Conservation (phyloP, 2,113 vertebrate species). For the Amazona guildingii region DNA sequence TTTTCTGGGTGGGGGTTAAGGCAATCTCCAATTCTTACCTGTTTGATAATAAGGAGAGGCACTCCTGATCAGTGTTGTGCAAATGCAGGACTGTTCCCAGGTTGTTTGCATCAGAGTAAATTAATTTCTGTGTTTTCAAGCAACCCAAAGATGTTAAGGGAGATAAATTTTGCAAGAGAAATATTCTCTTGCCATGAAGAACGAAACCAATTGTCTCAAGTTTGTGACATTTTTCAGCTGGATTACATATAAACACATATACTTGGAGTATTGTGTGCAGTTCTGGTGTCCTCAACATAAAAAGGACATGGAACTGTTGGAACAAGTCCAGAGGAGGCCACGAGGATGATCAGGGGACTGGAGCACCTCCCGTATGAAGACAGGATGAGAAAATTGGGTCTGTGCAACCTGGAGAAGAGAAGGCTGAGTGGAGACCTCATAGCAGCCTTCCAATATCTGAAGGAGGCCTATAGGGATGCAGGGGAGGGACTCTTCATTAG, state of each 20-base stretch:
- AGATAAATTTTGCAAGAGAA: not conserved
- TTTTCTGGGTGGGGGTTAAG: not conserved
- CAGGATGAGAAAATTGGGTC: too few species aligned
- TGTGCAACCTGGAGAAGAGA: too few species aligned
- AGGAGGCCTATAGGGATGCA: too few species aligned
- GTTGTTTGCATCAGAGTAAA: not conserved
- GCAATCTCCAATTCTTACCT: not conserved
- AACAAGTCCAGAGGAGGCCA: too few species aligned
- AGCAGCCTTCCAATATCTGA: too few species aligned
- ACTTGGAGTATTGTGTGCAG: not conserved
- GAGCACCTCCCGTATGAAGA: too few species aligned
- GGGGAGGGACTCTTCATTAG: too few species aligned
- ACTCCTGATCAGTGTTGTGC: not conserved
- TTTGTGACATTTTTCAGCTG: not conserved
- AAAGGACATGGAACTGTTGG: too few species aligned
- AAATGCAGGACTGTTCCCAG: not conserved
- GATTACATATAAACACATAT: not conserved
- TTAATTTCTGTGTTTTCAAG: not conserved
- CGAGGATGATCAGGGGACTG: too few species aligned
- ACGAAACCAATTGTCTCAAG: not conserved
- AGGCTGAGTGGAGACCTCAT: too few species aligned
- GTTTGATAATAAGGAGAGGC: not conserved
- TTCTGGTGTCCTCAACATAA: too few species aligned
- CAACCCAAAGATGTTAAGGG: not conserved
- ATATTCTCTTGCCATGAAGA: not conserved